Evolutionary conservation across 1,140 invertebrate genomes (phyloP).

Genomic region (Conopomorpha cramerella): DNA sequence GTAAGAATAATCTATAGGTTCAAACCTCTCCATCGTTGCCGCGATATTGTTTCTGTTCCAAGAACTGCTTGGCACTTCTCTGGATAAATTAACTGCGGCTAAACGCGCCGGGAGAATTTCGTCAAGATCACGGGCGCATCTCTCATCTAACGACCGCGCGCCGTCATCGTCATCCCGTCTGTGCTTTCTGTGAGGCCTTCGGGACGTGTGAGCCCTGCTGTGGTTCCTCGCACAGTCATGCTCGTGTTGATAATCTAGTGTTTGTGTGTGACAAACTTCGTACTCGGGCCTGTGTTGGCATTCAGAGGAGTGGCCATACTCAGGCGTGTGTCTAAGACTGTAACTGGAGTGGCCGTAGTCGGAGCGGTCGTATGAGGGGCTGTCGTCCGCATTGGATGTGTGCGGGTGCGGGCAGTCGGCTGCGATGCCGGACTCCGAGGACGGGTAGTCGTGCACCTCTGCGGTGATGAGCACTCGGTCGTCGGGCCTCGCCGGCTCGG

Average conservation of each 20-base stretch:
- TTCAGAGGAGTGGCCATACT: slow-evolving; percentile 35
- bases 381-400: slow-evolving; percentile 43
- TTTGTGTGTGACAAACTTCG: slow-evolving; percentile 42
- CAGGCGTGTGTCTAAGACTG: slow-evolving; percentile 32
- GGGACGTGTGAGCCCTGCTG: slow-evolving; percentile 31
- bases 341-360: slow-evolving; percentile 45
- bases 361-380: slow-evolving; percentile 44
- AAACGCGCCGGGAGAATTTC: slow-evolving; percentile 56
- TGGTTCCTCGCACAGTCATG: slow-evolving; percentile 39
- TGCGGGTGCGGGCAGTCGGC: slow-evolving; percentile 45
- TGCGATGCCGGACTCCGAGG: slow-evolving; percentile 53
- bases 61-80: slow-evolving; percentile 40
- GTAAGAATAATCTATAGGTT: slow-evolving; percentile 74
- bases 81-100: slow-evolving; percentile 49
- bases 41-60: slow-evolving; percentile 65
- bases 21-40: slow-evolving; percentile 65
- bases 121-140: slow-evolving; percentile 54
- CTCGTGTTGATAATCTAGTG: slow-evolving; percentile 35
- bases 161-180: slow-evolving; percentile 49
- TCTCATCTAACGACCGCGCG: slow-evolving; percentile 53
- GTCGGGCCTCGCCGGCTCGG: slow-evolving; percentile 46
- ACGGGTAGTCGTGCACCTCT: slow-evolving; percentile 57
- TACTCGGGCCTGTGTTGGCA: slow-evolving; percentile 41
- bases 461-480: slow-evolving; percentile 51
- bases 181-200: slow-evolving; percentile 34